A percentile compares a stretch with the other conserved stretches of the same genome.
Evolutionary conservation across 64 coral and sea anemone genomes (phyloP).

Genomic region (Astreopora myriophthalma): DNA sequence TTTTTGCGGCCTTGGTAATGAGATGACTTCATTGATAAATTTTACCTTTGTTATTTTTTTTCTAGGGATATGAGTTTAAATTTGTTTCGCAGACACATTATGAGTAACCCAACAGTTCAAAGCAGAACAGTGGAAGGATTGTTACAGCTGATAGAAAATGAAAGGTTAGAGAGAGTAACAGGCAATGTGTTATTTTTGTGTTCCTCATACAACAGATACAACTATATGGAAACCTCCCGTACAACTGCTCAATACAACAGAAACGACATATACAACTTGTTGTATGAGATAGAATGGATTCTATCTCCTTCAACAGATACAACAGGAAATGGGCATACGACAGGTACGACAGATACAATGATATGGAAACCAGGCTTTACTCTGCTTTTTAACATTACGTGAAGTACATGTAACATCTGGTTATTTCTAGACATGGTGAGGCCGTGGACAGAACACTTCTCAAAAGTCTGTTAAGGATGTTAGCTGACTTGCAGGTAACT

Average conservation of each 20-base stretch:
- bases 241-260: no score
- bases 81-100: slow-evolving; percentile 92
- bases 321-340: no score
- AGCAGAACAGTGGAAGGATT: slow-evolving; percentile 93
- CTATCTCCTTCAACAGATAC: no score
- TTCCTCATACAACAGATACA: no score
- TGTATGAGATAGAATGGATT: no score
- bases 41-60: neutral
- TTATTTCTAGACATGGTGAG: slow-evolving; percentile 90
- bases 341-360: no score
- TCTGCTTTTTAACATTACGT: no score
- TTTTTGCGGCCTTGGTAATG: neutral
- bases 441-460: slow-evolving; percentile 97
- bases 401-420: no score
- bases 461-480: slow-evolving; percentile 98
- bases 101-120: slow-evolving; percentile 88
- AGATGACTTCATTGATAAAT: neutral
- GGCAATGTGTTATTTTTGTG: no score
- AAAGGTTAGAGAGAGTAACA: slow-evolving; percentile 89
- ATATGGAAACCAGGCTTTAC: no score
- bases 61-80: slow-evolving; percentile 74
- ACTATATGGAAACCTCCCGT: no score
- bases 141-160: slow-evolving; percentile 88
- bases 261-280: no score
- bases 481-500: slow-evolving; percentile 94